Evolutionary conservation across 2,113 vertebrate genomes (phyloP), one percentile per base, ranked within the genome.

Genomic region (Chionodraco myersi): DNA sequence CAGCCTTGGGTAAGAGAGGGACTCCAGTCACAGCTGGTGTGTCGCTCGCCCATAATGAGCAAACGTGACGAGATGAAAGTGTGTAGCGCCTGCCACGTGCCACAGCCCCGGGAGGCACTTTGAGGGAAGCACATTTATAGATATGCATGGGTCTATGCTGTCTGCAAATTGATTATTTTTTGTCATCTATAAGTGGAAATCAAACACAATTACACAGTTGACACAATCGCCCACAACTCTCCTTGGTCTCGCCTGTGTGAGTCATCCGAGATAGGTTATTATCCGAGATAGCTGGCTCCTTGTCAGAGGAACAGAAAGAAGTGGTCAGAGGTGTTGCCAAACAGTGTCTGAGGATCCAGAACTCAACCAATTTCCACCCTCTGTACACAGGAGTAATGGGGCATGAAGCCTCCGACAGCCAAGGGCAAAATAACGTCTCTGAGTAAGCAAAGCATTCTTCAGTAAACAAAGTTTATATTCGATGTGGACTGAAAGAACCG

Each of bases 1-100:
- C 73, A 75, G 86, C 85, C 79, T 80, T 69, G 54, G 51, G 75
- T 79, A 16, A 66, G 51, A 83, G 80, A 66, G 72, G 70, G 72
- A 84, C 86, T 83, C 80, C 68, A 61, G 82, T 44, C 85, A 78
- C 89, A 89, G 84, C 91, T 90, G 87, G 79, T 74, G 69, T 77
- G 73, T 72, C 18, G 61, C 79, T 78, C 65, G 59, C n/a, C 49
- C 16, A 44, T 82, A 84, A 90, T 83, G 72, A 87, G 82, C 69
- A 72, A 86, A 86, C 54, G 68, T 83, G 82, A 73, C 72, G 18
- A 71, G 84, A 89, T 81, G 84, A 84, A 82, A 89, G 80, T 66
- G 76, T 67, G 77, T 54, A 49, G 64, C 15, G 44, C 78, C 69
- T 79, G 75, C 67, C 74, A 52, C 60, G 81, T 80, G 71, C 66